A percentile compares a stretch with the other conserved stretches of the same genome.
Evolutionary conservation across 2,113 vertebrate genomes (phyloP).

Genomic region (Pimephales promelas): DNA sequence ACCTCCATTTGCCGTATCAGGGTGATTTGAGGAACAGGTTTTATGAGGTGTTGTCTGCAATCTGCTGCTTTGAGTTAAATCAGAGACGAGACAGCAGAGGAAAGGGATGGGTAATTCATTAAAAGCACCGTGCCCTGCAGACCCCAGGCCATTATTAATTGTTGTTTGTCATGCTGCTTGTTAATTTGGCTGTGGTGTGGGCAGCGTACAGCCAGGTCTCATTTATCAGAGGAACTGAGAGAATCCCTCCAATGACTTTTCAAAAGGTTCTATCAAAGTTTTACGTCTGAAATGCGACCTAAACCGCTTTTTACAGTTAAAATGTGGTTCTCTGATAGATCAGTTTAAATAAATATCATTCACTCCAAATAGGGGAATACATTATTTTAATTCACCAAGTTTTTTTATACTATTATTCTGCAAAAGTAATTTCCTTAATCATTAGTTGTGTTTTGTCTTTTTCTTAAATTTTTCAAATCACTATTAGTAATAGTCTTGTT

Average conservation of each 20-base stretch:
- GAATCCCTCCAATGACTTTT: neutral
- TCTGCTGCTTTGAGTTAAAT: slow-evolving; percentile 64
- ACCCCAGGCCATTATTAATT: slow-evolving; percentile 87
- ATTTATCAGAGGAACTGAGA: slow-evolving; percentile 71
- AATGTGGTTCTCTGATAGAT: neutral
- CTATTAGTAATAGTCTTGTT: neutral
- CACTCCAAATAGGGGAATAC: neutral
- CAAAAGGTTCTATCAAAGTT: neutral
- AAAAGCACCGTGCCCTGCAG: slow-evolving; percentile 80
- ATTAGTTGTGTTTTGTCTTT: neutral
- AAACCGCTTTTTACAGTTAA: neutral
- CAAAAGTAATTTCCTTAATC: neutral
- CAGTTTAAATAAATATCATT: neutral
- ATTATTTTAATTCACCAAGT: neutral
- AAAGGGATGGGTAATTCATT: slow-evolving; percentile 79
- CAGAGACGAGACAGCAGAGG: slow-evolving; percentile 68
- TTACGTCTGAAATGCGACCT: neutral
- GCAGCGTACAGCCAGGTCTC: slow-evolving; percentile 78
- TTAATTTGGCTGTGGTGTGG: slow-evolving; percentile 86
- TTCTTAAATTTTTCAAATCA: neutral
- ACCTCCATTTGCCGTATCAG: neutral
- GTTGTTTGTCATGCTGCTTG: slow-evolving; percentile 79
- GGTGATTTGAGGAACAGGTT: slow-evolving; percentile 53
- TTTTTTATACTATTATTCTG: neutral
- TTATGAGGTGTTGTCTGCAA: slow-evolving; percentile 47